Base-by-base conservation (phyloP, 2,888 invertebrate species). In the Leptopterna dolabrata region DNA sequence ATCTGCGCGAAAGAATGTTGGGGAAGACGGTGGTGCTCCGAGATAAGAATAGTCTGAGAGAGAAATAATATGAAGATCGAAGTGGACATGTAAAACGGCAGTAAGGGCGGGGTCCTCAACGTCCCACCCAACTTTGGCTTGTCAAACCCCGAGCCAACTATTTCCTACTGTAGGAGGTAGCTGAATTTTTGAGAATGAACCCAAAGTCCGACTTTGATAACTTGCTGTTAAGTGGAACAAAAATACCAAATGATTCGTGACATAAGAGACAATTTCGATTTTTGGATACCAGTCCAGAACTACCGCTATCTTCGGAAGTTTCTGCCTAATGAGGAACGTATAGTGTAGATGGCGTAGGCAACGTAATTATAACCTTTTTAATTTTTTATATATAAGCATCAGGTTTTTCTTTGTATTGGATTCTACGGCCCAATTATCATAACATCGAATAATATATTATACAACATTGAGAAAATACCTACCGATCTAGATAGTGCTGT, bases 41-140 rank as follows among this genome's bases (percentile, higher is more conserved):
- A 55, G 81, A 81, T 30, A 55, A 81, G 47, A 81, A 81, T 81
- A 81, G 81, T 81, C 55, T 55, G 51, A 41, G 55, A 11, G 81
- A 81, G 81, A 81, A 81, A 81, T 81, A 81, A 81, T 81, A 81
- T 81, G 29, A 81, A 81, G 51, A 51, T 51, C 81, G 51, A 55
- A 51, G 7, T 51, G 81, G 81, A 51, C 81, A 51, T 73, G 41
- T 73, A 73, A 73, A 73, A 41, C 9, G 16, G 30, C 0, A 1
- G 19, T 16, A 19, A 30, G 73, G 73, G n/a, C 36, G 73, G 36
- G 63, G 63, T 63, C 19, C 24, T 63, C 51, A 1, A n/a, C 51
- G n/a, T 51, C 27, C 63, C 63, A 63, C 13, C 63, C 63, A 27
- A 63, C 63, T 63, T 24, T 63, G 27, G 24, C 63, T 27, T 63